Base-by-base conservation (phyloP, 2,888 invertebrate species). In the Chamaedrilus cognettii region DNA sequence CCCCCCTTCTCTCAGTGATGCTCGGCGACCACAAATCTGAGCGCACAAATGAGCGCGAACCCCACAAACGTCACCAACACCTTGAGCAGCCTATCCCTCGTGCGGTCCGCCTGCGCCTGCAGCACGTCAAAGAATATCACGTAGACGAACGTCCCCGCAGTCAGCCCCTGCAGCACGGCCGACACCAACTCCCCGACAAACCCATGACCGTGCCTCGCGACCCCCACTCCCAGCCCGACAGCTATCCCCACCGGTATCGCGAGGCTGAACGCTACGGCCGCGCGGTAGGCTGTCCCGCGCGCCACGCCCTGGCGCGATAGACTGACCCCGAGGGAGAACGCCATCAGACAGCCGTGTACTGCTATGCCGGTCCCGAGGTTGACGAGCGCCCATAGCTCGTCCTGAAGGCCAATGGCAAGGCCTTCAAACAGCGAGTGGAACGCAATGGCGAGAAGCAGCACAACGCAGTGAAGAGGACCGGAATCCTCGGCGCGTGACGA, bases 351-450 rank as follows among this genome's bases (percentile, higher is more conserved):
- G 71, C 82, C 81, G 69, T 83, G 83, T 5, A 82, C 63, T 23
- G 80, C 64, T 58, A 83, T 79, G 0, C 79, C 81, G n/a, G 80
- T 70, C 66, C 79, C 79, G 23, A 83, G 70, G 64, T 78, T 78
- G 28, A 74, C 50, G 31, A 73, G 60, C 64, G 75, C 76, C 19
- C 71, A 68, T 2, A 72, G 61, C 33, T 77, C 75, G n/a, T 74
- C 75, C 70, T 81, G 79, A 50, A 83, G 74, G 11, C 82, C 83
- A 28, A 83, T 69, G n/a, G 82, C 78, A 67, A 82, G 74, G 15
- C 83, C 83, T 71, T 82, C 83, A 71, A 83, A 83, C 30, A 83
- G 57, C 30, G 81, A 79, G 71, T 83, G 83, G 30, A 80, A 70
- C 52, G 80, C 78, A n/a, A 81, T 72, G 1, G 82, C 81, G 7